These are phyloP conservation scores for Gambelia wislizenii DNA, from an alignment of 2,797 vertebrate species.

Conservation along the genomic window DNA sequence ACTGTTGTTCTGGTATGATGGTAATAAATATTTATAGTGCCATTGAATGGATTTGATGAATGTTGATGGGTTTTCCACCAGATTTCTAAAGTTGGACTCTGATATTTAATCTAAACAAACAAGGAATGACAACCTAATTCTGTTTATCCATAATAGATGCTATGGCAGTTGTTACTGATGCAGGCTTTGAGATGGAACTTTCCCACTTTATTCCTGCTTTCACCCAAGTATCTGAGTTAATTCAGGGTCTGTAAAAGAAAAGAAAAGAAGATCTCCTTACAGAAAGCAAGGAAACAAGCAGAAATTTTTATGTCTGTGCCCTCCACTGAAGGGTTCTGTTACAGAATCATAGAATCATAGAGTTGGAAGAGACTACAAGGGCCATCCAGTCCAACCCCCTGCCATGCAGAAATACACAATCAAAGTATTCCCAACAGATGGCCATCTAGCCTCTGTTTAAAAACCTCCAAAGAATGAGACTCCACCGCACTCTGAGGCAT, in stretches of 20 bases:
- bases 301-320: neutral
- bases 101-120: conserved; percentile 38
- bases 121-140: conserved; percentile 23
- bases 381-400: too few species aligned
- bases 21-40: conserved; percentile 72
- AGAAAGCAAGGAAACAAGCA: neutral
- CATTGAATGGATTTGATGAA: conserved; percentile 67
- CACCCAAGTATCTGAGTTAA: conserved; percentile 31
- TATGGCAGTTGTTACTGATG: conserved; percentile 11
- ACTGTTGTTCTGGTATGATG: conserved; percentile 60
- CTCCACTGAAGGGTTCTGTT: neutral
- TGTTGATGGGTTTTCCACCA: conserved; percentile 67
- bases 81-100: conserved; percentile 52
- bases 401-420: too few species aligned
- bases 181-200: conserved; percentile 23
- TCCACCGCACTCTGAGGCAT: too few species aligned
- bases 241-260: fast-evolving
- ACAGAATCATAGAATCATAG: too few species aligned
- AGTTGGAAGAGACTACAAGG: too few species aligned
- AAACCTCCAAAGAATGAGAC: too few species aligned
- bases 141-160: conserved; percentile 29
- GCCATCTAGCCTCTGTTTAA: too few species aligned
- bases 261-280: neutral
- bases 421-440: too few species aligned
- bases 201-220: neutral